Conservation (phyloP, 2,888 invertebrate species). For the Platycheirus rosarum region DNA sequence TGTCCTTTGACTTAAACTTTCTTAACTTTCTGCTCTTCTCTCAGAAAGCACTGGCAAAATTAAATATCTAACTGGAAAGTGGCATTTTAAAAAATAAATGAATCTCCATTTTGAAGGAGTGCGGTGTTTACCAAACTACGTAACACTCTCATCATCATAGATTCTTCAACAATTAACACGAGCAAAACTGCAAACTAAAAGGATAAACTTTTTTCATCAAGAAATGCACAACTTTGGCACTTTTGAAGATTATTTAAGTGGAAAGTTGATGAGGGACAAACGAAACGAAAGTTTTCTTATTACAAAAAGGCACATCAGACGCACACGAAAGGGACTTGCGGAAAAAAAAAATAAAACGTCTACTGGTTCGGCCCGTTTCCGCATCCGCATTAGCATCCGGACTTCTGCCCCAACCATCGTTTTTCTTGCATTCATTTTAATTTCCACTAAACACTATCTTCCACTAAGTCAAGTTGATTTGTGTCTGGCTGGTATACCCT, state of each 20-base stretch:
- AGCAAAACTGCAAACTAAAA: conserved; percentile 51
- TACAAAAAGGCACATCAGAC: conserved; percentile 57
- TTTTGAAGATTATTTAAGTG: conserved; percentile 69
- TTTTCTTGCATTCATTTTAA: conserved; percentile 52
- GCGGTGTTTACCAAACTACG: conserved; percentile 28
- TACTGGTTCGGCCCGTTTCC: neutral
- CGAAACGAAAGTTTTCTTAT: conserved; percentile 65
- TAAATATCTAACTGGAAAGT: conserved; percentile 25
- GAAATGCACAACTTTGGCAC: conserved; percentile 70
- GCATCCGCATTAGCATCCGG: conserved; percentile 3
- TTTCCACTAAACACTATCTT: conserved; percentile 56
- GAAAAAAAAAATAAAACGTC: conserved; percentile 27
- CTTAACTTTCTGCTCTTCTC: neutral
- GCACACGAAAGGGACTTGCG: conserved; percentile 12
- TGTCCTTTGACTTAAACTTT: conserved; percentile 6
- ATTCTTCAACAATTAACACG: conserved; percentile 67
- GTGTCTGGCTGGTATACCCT: conserved; percentile 45
- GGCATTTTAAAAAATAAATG: conserved; percentile 29
- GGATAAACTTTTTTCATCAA: conserved; percentile 72
- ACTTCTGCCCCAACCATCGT: too few relatives aligned
- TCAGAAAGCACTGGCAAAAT: conserved; percentile 12
- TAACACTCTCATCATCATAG: conserved; percentile 52
- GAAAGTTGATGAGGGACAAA: conserved; percentile 67
- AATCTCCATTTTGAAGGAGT: conserved; percentile 5
- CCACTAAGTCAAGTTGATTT: conserved; percentile 64